Evolutionary conservation across 2,797 vertebrate species (phyloP), one percentile per base, ranked within the genome.

Genomic region (Neosilurus hyrtlii): DNA sequence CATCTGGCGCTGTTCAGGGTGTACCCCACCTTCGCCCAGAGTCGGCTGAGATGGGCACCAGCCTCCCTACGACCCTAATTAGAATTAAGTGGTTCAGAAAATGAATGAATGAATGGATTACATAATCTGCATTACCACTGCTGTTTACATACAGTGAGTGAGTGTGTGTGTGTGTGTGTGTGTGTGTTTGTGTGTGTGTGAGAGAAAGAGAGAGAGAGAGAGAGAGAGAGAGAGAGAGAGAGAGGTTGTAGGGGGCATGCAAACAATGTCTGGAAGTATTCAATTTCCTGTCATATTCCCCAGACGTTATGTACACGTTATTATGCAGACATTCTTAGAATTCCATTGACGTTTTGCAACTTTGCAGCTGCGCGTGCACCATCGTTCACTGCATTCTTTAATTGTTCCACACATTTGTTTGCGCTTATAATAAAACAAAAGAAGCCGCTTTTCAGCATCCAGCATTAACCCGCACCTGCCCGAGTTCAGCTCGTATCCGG

Each of bases 401-500:
- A 86, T 86, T 88, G 86, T 87, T 85, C 86, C 85, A 79, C 24
- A 84, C 59, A 51, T 51, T 43, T 43, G 16, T 74, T 76, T 61
- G 76, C 86, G 72, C 79, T 84, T 80, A 61, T 85, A 89, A 30
- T 43, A 43, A 88, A 87, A 82, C 72, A 70, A 87, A 90, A 90
- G 89, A 83, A 80, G 88, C 88, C 82, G 87, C 88, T 87, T 90
- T 91, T 90, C 82, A 84, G 71, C 72, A n/a, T 72, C 65, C 82
- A 84, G 72, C 61, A 68, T 82, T 86, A 74, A 86, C 70, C 56
- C 73, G 76, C 75, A 63, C 51, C 81, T 75, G 56, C 72, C 54
- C 66, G 67, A 51, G 80, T 43, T 81, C 63, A 59, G 82, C 83
- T 86, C 72, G 65, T 82, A 79, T 86, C 83, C 82, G 81, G 56